Conservation (phyloP, 92 coral and sea anemone genomes). For the Metridium senile region DNA sequence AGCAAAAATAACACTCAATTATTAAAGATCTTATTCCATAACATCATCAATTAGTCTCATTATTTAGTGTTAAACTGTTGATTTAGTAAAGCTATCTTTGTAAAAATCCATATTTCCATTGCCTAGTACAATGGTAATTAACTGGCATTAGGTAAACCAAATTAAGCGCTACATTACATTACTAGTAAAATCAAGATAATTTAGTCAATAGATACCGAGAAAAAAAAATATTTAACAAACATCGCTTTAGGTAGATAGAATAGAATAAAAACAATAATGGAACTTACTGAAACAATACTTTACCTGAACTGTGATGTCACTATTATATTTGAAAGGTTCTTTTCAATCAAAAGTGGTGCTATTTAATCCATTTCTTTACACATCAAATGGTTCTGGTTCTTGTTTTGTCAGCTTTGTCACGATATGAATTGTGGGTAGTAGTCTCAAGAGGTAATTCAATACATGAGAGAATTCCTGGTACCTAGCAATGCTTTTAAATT, state of each 20-base stretch:
- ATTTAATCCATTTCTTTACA: not conserved
- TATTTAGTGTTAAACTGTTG: not conserved
- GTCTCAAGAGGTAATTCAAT: not conserved
- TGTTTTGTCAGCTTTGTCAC: not conserved
- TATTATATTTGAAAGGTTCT: not conserved
- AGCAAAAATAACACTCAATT: too few relatives aligned
- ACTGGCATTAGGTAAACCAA: not conserved
- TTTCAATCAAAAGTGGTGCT: not conserved
- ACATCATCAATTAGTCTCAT: not conserved
- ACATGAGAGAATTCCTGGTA: conserved; percentile 3
- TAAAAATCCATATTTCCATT: not conserved
- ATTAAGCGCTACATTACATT: too few relatives aligned
- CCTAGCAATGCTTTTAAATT: not conserved
- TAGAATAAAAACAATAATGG: too few relatives aligned
- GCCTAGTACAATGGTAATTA: not conserved
- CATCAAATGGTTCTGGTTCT: not conserved
- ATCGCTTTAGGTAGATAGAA: too few relatives aligned
- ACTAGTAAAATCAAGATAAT: too few relatives aligned
- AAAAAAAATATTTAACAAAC: too few relatives aligned
- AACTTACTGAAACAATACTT: too few relatives aligned
- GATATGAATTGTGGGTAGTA: conserved; percentile 13
- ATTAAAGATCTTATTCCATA: too few relatives aligned
- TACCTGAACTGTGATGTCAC: not conserved
- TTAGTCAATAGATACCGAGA: too few relatives aligned
- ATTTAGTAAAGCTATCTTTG: not conserved